phyloP scores from a whole-genome alignment of 2,113 vertebrate species.

The Paradoxurus hermaphroditus region DNA sequence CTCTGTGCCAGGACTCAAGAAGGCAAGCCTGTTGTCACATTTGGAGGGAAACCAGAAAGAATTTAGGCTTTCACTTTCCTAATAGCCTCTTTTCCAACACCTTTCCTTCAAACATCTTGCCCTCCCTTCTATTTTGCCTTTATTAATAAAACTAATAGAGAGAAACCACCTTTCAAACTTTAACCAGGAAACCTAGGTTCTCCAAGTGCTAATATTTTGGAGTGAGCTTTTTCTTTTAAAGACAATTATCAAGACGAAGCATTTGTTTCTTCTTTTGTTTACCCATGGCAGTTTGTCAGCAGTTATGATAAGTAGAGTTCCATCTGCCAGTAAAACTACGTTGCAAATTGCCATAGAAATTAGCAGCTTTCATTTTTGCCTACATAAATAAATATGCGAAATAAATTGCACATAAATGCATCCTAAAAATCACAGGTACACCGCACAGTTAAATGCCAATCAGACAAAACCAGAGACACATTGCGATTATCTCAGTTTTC shows the following conservation, averaged over 20 bases:
- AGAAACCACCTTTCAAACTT: constrained; percentile 57
- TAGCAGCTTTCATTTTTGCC: constrained; percentile 77
- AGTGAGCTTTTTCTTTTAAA: constrained; percentile 61
- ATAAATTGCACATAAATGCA: constrained; percentile 77
- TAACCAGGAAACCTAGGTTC: constrained; percentile 54
- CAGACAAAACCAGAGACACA: constrained; percentile 80
- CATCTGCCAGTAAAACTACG: constrained; percentile 83
- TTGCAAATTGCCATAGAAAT: constrained; percentile 79
- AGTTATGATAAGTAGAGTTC: constrained; percentile 86
- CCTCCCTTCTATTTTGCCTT: constrained; percentile 55
- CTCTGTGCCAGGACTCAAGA: constrained; percentile 49
- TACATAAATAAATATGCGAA: constrained; percentile 78
- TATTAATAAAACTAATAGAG: constrained; percentile 52
- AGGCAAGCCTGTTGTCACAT: constrained; percentile 6
- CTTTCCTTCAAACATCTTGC: constrained; percentile 10
- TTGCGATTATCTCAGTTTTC: constrained; percentile 83
- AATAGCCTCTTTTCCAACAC: not conserved
- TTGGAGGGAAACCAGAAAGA: constrained; percentile 49
- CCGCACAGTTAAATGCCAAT: constrained; percentile 75
- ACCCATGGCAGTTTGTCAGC: constrained; percentile 84
- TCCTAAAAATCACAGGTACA: constrained; percentile 78
- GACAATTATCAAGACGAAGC: constrained; percentile 82
- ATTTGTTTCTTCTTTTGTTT: constrained; percentile 85
- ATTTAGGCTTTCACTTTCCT: constrained; percentile 23
- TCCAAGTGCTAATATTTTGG: constrained; percentile 72